Evolutionary conservation across 2,113 vertebrate species (phyloP).

Genomic region (Protobothrops mucrosquamatus): DNA sequence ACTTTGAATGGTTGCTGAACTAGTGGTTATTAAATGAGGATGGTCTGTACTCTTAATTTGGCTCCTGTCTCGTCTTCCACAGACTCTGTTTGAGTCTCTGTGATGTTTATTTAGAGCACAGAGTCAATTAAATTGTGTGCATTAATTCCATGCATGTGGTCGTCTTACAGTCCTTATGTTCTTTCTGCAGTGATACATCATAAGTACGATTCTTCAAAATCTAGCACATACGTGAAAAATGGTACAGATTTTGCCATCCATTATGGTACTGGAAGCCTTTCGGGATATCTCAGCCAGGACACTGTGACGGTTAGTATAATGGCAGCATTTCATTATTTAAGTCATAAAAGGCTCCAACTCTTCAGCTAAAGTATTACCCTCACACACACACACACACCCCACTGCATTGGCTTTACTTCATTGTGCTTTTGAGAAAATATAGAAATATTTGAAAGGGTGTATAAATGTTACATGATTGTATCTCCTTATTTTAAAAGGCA

Average conservation of each 20-base stretch:
- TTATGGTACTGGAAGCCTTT: conserved; percentile 91
- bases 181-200: conserved; percentile 78
- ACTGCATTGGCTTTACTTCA: background rate
- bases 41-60: background rate
- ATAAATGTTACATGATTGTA: background rate
- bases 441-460: background rate
- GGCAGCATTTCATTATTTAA: rapidly evolving
- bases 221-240: conserved; percentile 86
- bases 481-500: background rate
- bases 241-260: conserved; percentile 86
- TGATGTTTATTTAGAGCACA: background rate
- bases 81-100: background rate
- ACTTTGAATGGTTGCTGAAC: background rate
- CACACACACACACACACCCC: too few species aligned
- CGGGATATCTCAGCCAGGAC: conserved; percentile 90
- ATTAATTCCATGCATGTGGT: background rate
- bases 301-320: conserved; percentile 66
- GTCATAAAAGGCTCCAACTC: background rate
- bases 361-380: rapidly evolving
- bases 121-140: background rate
- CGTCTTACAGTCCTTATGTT: background rate
- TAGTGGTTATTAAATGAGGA: background rate
- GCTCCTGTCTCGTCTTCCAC: background rate
- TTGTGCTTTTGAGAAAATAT: background rate
- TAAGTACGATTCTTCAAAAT: conserved; percentile 87